Evolutionary conservation across 2,113 vertebrate species (phyloP).

Genomic region (Camelus dromedarius): DNA sequence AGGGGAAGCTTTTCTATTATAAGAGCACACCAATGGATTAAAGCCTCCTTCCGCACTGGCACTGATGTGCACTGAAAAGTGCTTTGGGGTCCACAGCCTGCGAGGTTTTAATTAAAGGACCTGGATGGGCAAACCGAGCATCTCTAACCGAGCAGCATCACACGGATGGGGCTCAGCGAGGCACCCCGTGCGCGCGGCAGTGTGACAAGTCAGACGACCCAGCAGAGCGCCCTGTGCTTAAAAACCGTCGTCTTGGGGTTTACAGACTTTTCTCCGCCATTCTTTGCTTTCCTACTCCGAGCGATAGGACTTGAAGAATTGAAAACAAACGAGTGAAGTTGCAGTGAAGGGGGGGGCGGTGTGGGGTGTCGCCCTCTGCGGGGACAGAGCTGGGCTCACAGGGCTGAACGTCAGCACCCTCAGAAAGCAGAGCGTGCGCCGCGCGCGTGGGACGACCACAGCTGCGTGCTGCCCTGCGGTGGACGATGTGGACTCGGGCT

Average conservation of each 20-base stretch:
- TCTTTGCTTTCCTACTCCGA: not conserved
- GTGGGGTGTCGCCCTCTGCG: accelerated
- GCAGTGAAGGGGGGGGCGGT: accelerated
- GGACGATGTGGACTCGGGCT: accelerated
- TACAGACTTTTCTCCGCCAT: not conserved
- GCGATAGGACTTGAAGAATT: not conserved
- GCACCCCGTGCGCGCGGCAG: not conserved
- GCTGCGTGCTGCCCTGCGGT: accelerated
- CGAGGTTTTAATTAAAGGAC: conserved; percentile 80
- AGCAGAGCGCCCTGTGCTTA: not conserved
- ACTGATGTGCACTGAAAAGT: conserved; percentile 9
- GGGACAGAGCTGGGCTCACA: accelerated
- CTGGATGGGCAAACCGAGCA: conserved; percentile 67
- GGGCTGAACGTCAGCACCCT: accelerated
- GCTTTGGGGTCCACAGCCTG: conserved; percentile 54
- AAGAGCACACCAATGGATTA: not conserved
- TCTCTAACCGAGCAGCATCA: conserved; percentile 20
- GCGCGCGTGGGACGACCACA: too few relatives aligned
- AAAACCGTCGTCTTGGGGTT: not conserved
- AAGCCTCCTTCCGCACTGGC: not conserved
- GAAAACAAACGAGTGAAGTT: not conserved
- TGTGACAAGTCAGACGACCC: not conserved
- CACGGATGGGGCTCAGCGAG: conserved; percentile 74
- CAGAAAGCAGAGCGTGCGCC: accelerated
- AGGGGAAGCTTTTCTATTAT: too few relatives aligned